phyloP scores from a whole-genome alignment of 2,797 vertebrate genomes.

The Ctenochaetus hawaiiensis region DNA sequence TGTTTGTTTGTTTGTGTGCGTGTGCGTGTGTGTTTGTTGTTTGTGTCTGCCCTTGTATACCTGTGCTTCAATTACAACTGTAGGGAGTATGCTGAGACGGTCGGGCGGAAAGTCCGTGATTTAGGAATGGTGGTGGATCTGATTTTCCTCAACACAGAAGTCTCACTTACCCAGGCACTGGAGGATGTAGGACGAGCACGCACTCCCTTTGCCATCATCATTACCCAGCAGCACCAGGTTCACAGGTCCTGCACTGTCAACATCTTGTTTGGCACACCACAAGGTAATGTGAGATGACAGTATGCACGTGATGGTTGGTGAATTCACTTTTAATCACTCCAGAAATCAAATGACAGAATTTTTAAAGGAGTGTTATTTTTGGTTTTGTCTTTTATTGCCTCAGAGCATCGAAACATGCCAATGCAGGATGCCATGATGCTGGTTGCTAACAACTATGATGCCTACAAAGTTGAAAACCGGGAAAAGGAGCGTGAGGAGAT shows the following conservation, averaged over 20 bases:
- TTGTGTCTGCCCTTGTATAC: slow-evolving; percentile 4
- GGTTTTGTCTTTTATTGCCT: background rate
- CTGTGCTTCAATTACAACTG: slow-evolving; percentile 64
- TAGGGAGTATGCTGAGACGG: slow-evolving; percentile 97
- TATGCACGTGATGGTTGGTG: background rate
- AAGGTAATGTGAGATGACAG: slow-evolving; percentile 86
- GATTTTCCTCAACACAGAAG: slow-evolving; percentile 99
- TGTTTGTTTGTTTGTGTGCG: background rate
- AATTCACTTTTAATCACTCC: too few relatives aligned
- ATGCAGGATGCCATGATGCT: slow-evolving; percentile 98
- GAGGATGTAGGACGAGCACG: slow-evolving; percentile 96
- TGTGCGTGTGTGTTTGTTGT: background rate
- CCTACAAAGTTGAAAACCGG: slow-evolving; percentile 93
- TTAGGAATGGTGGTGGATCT: slow-evolving; percentile 98
- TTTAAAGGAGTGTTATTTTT: background rate
- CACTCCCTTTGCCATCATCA: slow-evolving; percentile 98
- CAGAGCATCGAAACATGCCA: slow-evolving; percentile 99
- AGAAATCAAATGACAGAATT: background rate
- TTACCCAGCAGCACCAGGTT: slow-evolving; percentile 98
- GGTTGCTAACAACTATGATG: slow-evolving; percentile 94
- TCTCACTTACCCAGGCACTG: slow-evolving; percentile 95
- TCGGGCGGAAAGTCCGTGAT: slow-evolving; percentile 95
- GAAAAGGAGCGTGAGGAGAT: slow-evolving; percentile 96
- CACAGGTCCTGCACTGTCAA: slow-evolving; percentile 99
- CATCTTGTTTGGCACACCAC: slow-evolving; percentile 97